A percentile compares a stretch with the other conserved stretches of the same genome.
These are phyloP conservation scores for Littorina saxatilis DNA, from an alignment of 1,140 invertebrate species.

Conservation along the genomic window DNA sequence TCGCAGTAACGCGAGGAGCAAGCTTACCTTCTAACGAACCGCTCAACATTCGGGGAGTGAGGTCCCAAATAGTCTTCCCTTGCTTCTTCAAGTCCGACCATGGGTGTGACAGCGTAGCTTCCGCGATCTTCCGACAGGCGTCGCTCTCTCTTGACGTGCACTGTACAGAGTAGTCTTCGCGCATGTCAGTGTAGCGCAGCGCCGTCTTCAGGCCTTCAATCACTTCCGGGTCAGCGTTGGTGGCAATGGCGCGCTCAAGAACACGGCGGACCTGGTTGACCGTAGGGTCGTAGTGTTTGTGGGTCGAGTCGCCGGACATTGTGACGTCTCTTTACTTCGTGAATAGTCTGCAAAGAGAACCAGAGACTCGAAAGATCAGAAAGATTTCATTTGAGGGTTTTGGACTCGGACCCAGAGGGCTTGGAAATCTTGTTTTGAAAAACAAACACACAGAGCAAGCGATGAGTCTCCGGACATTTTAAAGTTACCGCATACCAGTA, in stretches of 20 bases:
- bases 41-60: neutral
- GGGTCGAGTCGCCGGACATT: too few relatives aligned
- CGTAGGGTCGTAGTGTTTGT: neutral
- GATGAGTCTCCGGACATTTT: too few relatives aligned
- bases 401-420: too few relatives aligned
- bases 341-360: too few relatives aligned
- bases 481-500: too few relatives aligned
- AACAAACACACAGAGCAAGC: too few relatives aligned
- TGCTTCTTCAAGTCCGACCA: constrained; percentile 1
- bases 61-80: neutral
- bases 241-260: neutral
- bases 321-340: too few relatives aligned
- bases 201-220: neutral
- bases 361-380: too few relatives aligned
- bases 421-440: too few relatives aligned
- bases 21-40: neutral
- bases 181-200: neutral
- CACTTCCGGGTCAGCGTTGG: neutral
- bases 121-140: neutral
- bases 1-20: too few relatives aligned
- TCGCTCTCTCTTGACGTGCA: neutral
- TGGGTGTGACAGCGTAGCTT: neutral
- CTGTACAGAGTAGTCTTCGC: neutral
- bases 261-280: neutral
- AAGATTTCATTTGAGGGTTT: too few relatives aligned